phyloP scores from a whole-genome alignment of 1,140 invertebrate genomes.

The Atta texana region DNA sequence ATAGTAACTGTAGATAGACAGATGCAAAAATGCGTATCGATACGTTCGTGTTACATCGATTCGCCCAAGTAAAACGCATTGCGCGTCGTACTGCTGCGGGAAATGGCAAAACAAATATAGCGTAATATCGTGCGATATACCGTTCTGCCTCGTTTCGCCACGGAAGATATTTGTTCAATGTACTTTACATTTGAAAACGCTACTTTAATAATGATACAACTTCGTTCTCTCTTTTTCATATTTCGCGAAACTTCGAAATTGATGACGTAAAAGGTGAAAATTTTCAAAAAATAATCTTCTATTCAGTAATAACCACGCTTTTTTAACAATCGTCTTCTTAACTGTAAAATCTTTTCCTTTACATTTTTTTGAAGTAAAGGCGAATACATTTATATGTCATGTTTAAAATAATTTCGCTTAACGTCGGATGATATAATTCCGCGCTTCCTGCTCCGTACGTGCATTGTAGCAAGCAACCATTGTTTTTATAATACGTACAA shows the following conservation, averaged over 20 bases:
- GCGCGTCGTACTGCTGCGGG: background rate
- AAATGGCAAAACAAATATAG: slow-evolving; percentile 55
- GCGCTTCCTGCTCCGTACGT: slow-evolving; percentile 11
- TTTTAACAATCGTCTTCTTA: background rate
- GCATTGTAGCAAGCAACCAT: slow-evolving; percentile 20
- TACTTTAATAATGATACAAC: slow-evolving; percentile 33
- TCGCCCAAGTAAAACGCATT: slow-evolving; percentile 7
- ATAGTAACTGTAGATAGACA: slow-evolving; percentile 46
- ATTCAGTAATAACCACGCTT: background rate
- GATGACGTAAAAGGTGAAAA: background rate
- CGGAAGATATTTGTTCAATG: slow-evolving; percentile 35
- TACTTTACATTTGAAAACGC: slow-evolving; percentile 33
- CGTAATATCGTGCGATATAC: slow-evolving; percentile 29
- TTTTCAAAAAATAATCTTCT: background rate
- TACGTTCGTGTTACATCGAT: slow-evolving; percentile 39
- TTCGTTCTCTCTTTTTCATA: background rate
- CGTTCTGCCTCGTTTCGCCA: slow-evolving; percentile 8
- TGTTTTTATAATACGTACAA: slow-evolving; percentile 4
- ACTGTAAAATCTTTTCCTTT: background rate
- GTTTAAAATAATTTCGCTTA: slow-evolving; percentile 17
- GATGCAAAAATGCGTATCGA: slow-evolving; percentile 48
- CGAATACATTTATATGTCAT: background rate
- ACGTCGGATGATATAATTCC: slow-evolving; percentile 31
- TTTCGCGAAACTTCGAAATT: background rate
- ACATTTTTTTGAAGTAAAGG: background rate